These are phyloP conservation scores for Physella acuta DNA, from an alignment of 1,140 invertebrate genomes.

Conservation along the genomic window DNA sequence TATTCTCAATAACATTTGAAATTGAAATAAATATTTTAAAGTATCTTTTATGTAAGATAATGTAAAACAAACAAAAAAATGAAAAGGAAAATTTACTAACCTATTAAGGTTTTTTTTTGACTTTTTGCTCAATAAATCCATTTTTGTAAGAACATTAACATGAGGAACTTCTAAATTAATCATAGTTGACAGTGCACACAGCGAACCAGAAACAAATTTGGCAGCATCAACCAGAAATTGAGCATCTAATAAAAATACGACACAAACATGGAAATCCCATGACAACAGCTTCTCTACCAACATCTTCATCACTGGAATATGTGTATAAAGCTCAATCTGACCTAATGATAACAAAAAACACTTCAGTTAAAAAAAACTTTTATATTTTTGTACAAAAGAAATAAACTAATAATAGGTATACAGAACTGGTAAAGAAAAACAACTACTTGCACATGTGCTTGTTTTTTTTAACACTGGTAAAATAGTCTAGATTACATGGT, in stretches of 20 bases:
- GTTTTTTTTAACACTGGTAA: too few relatives aligned
- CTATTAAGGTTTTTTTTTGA: slow-evolving; percentile 18
- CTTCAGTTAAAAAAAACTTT: background rate
- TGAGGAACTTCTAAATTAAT: slow-evolving; percentile 92
- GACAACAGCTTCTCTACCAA: slow-evolving; percentile 77
- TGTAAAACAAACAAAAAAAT: background rate
- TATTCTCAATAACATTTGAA: background rate
- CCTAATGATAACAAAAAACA: slow-evolving; percentile 58
- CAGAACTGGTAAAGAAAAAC: background rate
- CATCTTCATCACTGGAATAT: slow-evolving; percentile 84
- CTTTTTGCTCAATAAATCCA: slow-evolving; percentile 84
- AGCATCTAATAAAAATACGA: slow-evolving; percentile 90
- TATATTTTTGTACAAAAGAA: background rate
- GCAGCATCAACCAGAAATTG: slow-evolving; percentile 95
- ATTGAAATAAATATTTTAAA: background rate
- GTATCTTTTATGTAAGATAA: background rate
- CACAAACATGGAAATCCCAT: slow-evolving; percentile 89
- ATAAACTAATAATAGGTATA: background rate
- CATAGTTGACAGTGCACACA: slow-evolving; percentile 94
- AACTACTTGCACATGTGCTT: background rate
- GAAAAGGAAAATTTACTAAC: background rate
- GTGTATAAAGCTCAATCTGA: slow-evolving; percentile 97
- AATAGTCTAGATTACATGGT: too few relatives aligned
- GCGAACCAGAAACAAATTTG: slow-evolving; percentile 92
- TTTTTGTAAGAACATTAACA: slow-evolving; percentile 92